Base-by-base conservation (phyloP, 1,140 invertebrate genomes). In the Orchestia grillus region DNA sequence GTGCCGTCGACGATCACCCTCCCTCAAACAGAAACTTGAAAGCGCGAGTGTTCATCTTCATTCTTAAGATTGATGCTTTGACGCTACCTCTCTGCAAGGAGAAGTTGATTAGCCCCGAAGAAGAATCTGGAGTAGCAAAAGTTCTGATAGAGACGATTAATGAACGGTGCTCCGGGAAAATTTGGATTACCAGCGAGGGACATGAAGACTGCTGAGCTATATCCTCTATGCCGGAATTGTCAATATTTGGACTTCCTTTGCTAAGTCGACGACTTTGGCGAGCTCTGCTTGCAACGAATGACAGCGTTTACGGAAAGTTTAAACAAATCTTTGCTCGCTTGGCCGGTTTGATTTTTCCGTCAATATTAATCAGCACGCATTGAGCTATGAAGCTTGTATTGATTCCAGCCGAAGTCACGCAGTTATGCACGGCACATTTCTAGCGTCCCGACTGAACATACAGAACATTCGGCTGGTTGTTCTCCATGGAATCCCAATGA, bases 101-200 rank as follows among this genome's bases (percentile, higher is more conserved):
- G 88, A 41, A 42, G 41, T 42, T 42, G 88, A 90, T 90, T 42
- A 90, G 88, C 88, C 43, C 88, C 43, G 62, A 77, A 42, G 88
- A 41, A 90, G 88, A 42, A 44, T 90, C 15, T 90, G 88, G 43
- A 90, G 43, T 90, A 11, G 43, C n/a, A 44, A 44, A 90, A 90
- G 88, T 90, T 44, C 88, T 90, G 88, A 77, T 90, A 41, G 43
- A 90, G 43, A 90, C 62, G 62, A 77, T 77, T 77, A 90, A 90
- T 90, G 88, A 90, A 42, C 43, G 41, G 43, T 90, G 43, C 88
- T 42, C 42, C 43, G 88, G 41, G 43, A 90, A 77, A 77, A 77
- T 77, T 77, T 77, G 11, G 62, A 77, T 77, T 77, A 77, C 62
- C 3, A 77, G 47, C 62, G 62, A 77, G 62, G 62, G 62, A 77